Evolutionary conservation across 92 coral and sea anemone species (phyloP).

Genomic region (Anthopleura xanthogrammica): DNA sequence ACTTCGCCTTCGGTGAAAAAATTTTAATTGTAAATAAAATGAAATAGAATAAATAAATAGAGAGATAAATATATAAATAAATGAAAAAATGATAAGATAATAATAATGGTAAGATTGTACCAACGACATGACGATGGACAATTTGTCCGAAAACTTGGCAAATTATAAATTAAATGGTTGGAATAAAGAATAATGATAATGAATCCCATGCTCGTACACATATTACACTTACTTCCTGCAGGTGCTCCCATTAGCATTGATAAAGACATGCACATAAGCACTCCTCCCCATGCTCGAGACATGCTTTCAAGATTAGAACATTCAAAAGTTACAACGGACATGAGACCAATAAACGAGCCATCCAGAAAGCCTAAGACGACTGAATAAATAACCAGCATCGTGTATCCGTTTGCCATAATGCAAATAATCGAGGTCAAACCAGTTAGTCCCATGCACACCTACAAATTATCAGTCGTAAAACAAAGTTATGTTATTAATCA

Average conservation of each 20-base stretch:
- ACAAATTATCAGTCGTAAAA: neutral
- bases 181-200: too few relatives aligned
- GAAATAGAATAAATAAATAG: too few relatives aligned
- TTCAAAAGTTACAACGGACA: constrained; percentile 96
- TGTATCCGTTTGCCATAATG: constrained; percentile 66
- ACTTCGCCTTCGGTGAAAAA: too few relatives aligned
- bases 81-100: too few relatives aligned
- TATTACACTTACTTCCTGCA: constrained; percentile 69
- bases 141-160: too few relatives aligned
- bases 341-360: constrained; percentile 92
- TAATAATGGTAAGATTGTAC: too few relatives aligned
- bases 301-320: constrained; percentile 75
- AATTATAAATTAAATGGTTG: too few relatives aligned
- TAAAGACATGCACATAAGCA: constrained; percentile 81
- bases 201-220: too few relatives aligned
- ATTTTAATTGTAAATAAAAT: too few relatives aligned
- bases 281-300: constrained; percentile 97
- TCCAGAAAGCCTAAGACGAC: constrained; percentile 79
- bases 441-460: constrained; percentile 82
- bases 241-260: constrained; percentile 95
- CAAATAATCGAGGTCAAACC: constrained; percentile 74
- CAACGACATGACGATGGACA: too few relatives aligned
- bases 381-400: constrained; percentile 84
- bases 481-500: too few relatives aligned
- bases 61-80: too few relatives aligned